Base-by-base conservation (phyloP, 2,113 vertebrate species). In the Hyaena hyaena region DNA sequence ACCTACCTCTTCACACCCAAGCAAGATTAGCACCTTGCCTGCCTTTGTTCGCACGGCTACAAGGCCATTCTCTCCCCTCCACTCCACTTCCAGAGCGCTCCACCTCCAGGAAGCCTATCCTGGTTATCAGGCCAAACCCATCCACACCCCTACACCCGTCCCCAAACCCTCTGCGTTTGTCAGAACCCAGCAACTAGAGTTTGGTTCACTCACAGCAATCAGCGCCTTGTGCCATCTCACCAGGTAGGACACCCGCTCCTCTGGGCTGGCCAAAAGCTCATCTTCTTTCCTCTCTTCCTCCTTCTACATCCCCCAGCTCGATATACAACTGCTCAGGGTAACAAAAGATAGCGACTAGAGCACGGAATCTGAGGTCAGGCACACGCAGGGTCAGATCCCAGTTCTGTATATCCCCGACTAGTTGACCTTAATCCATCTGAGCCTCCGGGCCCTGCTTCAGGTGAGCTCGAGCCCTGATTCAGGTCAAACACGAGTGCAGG, bases 61-160 rank as follows among this genome's bases (percentile, higher is more conserved):
- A 31, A 91, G 21, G 50, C 39, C 33, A 24, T 86, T 68, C 87
- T 16, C 48, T 68, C 76, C 53, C 19, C 39, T 50, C 43, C 45
- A 14, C 24, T 69, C 77, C 23, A 28, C 74, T 80, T 26, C 80
- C 80, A 79, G 2, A 9, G 39, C 15, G 21, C 50, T 91, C 24
- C 68, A 14, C 55, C 63, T 90, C 79, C 89, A 90, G 65, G 50
- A 93, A 96, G 83, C n/a, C 93, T 33, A n/a, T n/a, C 92, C 26
- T 69, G 53, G 17, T 97, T 92, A 69, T 35, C 77, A 66, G 35
- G 39, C 39, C 69, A 77, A 76, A 45, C 26, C 76, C 53, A 92
- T 17, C 24, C 50, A 81, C 4, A 31, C 9, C 21, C 87, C 87
- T 73, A 69, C 7, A 23, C 35, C 48, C n/a, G 88, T 74, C 83